A percentile compares a stretch with the other conserved stretches of the same genome.
Conservation (phyloP, 1,140 invertebrate genomes). For the Bathynomus jamesi region DNA sequence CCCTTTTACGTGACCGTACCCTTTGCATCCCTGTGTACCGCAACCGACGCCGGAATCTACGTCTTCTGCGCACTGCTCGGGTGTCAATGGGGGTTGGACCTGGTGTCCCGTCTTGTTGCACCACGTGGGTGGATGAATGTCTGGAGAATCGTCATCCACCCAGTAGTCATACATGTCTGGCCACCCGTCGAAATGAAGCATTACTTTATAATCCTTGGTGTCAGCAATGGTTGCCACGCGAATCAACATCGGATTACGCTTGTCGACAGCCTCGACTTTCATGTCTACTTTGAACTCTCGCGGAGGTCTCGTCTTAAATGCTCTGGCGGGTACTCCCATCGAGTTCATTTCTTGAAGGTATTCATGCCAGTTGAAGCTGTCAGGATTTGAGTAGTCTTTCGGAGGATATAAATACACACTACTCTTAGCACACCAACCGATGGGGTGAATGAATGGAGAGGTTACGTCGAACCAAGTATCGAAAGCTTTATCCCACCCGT, state of each 20-base stretch:
- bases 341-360: constrained; percentile 72
- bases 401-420: constrained; percentile 73
- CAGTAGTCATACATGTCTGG: constrained; percentile 74
- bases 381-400: constrained; percentile 48
- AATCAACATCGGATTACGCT: constrained; percentile 68
- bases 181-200: constrained; percentile 88
- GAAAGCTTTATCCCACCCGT: constrained; percentile 87
- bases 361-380: constrained; percentile 69
- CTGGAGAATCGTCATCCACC: constrained; percentile 80
- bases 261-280: constrained; percentile 86
- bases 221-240: constrained; percentile 75
- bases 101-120: constrained; percentile 77
- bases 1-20: constrained; percentile 67
- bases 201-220: constrained; percentile 46
- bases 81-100: constrained; percentile 60
- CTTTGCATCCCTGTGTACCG: constrained; percentile 65
- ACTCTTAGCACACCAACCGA: constrained; percentile 83
- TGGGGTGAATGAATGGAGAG: constrained; percentile 86
- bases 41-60: constrained; percentile 53
- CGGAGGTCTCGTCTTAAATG: constrained; percentile 69
- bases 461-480: constrained; percentile 87
- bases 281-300: constrained; percentile 77
- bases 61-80: constrained; percentile 48
- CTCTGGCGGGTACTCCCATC: constrained; percentile 64
- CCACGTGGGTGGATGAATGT: constrained; percentile 88